Evolutionary conservation across 2,797 vertebrate species (phyloP).

Genomic region (Cyclura pinguis): DNA sequence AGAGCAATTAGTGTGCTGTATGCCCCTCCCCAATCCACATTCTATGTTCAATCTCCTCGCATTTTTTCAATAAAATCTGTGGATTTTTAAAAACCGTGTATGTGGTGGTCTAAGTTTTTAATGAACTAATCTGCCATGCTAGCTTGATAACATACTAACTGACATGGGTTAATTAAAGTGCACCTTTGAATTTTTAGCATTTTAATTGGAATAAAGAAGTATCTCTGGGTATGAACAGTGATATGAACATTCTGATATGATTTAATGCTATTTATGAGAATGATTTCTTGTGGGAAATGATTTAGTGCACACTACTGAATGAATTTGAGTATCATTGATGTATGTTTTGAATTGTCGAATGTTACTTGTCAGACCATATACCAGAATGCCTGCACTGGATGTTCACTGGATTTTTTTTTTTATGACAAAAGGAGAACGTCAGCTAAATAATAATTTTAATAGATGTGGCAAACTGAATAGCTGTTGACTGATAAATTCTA

Average conservation of each 20-base stretch:
- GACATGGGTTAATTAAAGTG: not conserved
- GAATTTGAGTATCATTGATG: not conserved
- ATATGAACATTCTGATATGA: not conserved
- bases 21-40: not conserved
- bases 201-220: not conserved
- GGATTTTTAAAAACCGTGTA: not conserved
- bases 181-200: not conserved
- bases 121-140: not conserved
- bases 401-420: not conserved
- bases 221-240: not conserved
- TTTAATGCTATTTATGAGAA: not conserved
- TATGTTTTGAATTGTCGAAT: not conserved
- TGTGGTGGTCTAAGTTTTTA: not conserved
- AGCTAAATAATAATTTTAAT: not conserved
- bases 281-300: not conserved
- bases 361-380: not conserved
- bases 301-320: not conserved
- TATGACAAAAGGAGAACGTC: not conserved
- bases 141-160: not conserved
- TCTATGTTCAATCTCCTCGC: too few species aligned
- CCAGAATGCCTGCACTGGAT: not conserved
- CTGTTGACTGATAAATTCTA: not conserved
- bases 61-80: not conserved
- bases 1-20: too few species aligned
- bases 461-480: not conserved